Evolutionary conservation across 2,888 invertebrate genomes (phyloP), one percentile per base, ranked within the genome.

Genomic region (Homarus gammarus): DNA sequence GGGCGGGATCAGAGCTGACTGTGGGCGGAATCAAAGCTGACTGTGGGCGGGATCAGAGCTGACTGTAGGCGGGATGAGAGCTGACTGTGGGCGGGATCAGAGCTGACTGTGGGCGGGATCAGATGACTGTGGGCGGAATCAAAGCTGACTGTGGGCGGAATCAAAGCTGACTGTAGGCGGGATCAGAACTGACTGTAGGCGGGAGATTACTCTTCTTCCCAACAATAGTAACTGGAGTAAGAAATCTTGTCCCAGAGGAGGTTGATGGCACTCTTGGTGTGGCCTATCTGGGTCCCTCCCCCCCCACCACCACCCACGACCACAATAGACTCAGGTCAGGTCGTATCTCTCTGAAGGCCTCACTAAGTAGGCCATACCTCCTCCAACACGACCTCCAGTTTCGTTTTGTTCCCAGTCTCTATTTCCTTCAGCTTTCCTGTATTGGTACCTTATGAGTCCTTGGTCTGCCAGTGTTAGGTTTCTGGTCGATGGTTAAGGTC

Each of bases 321-420:
- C 31, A 75, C 75, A 75, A 75, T 40, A 18, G 72, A 64, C 5
- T 44, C 64, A 18, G 64, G 31, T 27, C 64, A 64, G 72, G 8
- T 38, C 72, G 3, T 72, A 36, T 40, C 40, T 40, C 72, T 18
- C n/a, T 5, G 33, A 68, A 36, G 38, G 36, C 15, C 18, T 3
- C 22, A 10, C 12, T 36, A 72, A 72, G 22, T 18, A 36, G 36
- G 72, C n/a, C 40, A 31, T 44, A 75, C 44, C 31, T 75, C 44
- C 75, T 44, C 40, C 3, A 8, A n/a, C n/a, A 75, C 44, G n/a
- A 44, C n/a, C 12, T 31, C 72, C 40, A 15, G 6, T 38, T 36
- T 36, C 31, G 75, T 27, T 27, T n/a, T 44, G 64, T 75, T 49
- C 49, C 44, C 27, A 22, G n/a, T 44, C 33, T 75, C 36, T 1